Base-by-base conservation (phyloP, 30 jellyfish, hydroid and myxozoan species). In the Phacellophora camtschatica region DNA sequence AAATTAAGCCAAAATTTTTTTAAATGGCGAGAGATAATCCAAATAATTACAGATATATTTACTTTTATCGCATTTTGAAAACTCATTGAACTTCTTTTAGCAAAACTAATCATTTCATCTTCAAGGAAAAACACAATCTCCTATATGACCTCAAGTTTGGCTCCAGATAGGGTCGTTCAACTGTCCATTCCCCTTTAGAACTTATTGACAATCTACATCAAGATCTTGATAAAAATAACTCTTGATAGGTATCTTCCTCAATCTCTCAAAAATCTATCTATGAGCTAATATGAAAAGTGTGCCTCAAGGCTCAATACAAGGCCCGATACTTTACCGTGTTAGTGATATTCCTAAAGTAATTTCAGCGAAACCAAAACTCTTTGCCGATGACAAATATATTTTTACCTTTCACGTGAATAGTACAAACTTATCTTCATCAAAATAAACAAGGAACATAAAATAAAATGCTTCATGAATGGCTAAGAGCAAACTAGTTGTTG, bases 251-350 rank as follows among this genome's bases (percentile, higher is more conserved):
- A 19, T 58, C 43, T 58, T 58, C 45, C 74, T 58, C 15, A 9
- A 58, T 58, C 74, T 58, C 74, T 28, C 41, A 10, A 58, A 58
- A 58, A n/a, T n/a, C n/a, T n/a, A n/a, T n/a, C n/a, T n/a, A n/a
- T n/a, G n/a, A n/a, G n/a, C n/a, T n/a, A n/a, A n/a, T n/a, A n/a
- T n/a, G n/a, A n/a, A n/a, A n/a, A n/a, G n/a, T n/a, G n/a, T n/a
- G n/a, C n/a, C n/a, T n/a, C n/a, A n/a, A n/a, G n/a, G n/a, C n/a
- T n/a, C n/a, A n/a, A n/a, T n/a, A n/a, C n/a, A n/a, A n/a, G n/a
- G n/a, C n/a, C n/a, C n/a, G n/a, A n/a, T n/a, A n/a, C n/a, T n/a
- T n/a, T n/a, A n/a, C n/a, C n/a, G n/a, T n/a, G n/a, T n/a, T n/a
- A n/a, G n/a, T n/a, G n/a, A n/a, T n/a, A n/a, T n/a, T n/a, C n/a